Evolutionary conservation across 92 coral and sea anemone genomes (phyloP).

Genomic region (Anthopleura xanthogrammica): DNA sequence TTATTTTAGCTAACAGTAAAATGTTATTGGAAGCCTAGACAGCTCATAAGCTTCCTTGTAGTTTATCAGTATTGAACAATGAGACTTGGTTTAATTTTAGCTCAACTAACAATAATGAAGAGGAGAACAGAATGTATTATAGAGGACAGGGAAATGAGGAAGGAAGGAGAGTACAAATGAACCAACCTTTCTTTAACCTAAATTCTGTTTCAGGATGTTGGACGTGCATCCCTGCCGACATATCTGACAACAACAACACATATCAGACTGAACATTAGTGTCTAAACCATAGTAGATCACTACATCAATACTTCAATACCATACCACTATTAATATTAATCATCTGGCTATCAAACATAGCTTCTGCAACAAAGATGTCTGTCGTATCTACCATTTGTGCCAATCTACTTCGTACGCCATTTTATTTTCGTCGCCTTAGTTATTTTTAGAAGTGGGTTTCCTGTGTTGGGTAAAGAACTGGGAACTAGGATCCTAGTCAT

Average conservation of each 20-base stretch:
- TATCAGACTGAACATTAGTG: background rate
- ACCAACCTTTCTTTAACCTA: slow-evolving; percentile 72
- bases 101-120: too few species aligned
- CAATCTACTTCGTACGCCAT: slow-evolving; percentile 26
- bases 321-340: slow-evolving; percentile 29
- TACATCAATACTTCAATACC: background rate
- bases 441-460: too few species aligned
- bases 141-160: background rate
- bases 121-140: too few species aligned
- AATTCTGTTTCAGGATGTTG: slow-evolving; percentile 79
- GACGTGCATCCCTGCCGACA: slow-evolving; percentile 50
- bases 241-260: slow-evolving; percentile 34
- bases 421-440: background rate
- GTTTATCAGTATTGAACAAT: too few species aligned
- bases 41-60: too few species aligned
- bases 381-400: slow-evolving; percentile 63
- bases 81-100: too few species aligned
- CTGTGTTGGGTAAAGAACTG: too few species aligned
- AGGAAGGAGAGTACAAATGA: too few species aligned
- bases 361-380: slow-evolving; percentile 65
- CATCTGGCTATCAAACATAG: slow-evolving; percentile 80
- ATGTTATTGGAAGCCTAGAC: too few species aligned
- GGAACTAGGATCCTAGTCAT: too few species aligned
- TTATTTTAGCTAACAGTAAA: too few species aligned
- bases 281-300: background rate